Base-by-base conservation (phyloP, 2,797 vertebrate genomes). In the Heliangelus exortis region DNA sequence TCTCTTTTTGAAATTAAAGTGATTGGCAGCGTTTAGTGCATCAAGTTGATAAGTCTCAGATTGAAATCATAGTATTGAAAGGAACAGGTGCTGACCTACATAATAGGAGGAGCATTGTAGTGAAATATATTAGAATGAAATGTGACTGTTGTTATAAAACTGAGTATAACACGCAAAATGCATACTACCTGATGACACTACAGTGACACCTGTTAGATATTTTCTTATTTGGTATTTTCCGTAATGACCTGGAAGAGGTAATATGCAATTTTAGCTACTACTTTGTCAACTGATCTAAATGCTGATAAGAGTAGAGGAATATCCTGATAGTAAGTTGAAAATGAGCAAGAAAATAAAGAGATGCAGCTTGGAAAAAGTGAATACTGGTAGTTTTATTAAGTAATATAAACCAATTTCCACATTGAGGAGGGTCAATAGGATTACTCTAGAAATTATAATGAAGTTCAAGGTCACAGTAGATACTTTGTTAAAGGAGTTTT, bases 21-120 rank as follows among this genome's bases (percentile, higher is more conserved):
- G n/a, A 63, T 29, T 0, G 0, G 5, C 26, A 51, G 7, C 53
- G 31, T 62, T 75, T 55, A 63, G 10, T 16, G 7, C 33, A 25
- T 47, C 77, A 34, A 33, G 4, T n/a, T 28, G 34, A 63, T 59
- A 72, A 85, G 8, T 5, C 10, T 10, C 12, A 45, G n/a, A 61
- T 62, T 68, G 74, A 50, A 77, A 80, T 63, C 25, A 78, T 74
- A 8, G 21, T 73, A 39, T n/a, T 33, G 66, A 61, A 86, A 43
- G 15, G 36, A 91, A 34, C 25, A 62, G 29, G 22, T 91, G 12
- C 29, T 77, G 57, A 87, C 47, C n/a, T 91, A 63, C 28, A 74
- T 65, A 83, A 29, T 4, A 62, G 45, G 74, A 68, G 13, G 31
- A 77, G 85, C 50, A 67, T 4, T 84, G 17, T 75, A 94, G 41